Evolutionary conservation across 2,113 vertebrate genomes (phyloP).

Genomic region (Sisor rabdophorus): DNA sequence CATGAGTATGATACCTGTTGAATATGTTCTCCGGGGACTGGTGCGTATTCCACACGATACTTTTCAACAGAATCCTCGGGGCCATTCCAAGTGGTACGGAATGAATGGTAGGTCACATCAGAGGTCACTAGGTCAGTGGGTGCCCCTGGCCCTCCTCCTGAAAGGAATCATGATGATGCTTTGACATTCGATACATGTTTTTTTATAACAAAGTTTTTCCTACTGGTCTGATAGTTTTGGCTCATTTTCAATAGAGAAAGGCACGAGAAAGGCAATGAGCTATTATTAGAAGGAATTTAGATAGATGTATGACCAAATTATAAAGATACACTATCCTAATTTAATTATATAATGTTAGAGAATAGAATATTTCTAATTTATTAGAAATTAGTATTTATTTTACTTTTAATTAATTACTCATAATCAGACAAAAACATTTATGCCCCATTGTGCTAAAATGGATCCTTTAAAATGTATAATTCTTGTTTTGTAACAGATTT

Average conservation of each 20-base stretch:
- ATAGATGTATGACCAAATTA: neutral
- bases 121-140: constrained; percentile 87
- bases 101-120: constrained; percentile 85
- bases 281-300: neutral
- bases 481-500: no score
- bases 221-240: neutral
- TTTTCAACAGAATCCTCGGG: constrained; percentile 84
- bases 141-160: constrained; percentile 64
- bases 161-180: constrained; percentile 14
- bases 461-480: no score
- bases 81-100: constrained; percentile 84
- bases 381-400: no score
- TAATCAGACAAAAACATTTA: neutral
- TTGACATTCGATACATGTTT: constrained; percentile 30
- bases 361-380: no score
- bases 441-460: no score
- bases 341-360: no score
- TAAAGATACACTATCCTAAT: no score
- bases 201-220: neutral
- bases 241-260: neutral
- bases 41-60: constrained; percentile 88
- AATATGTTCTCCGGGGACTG: constrained; percentile 73
- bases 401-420: neutral
- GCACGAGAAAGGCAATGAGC: neutral
- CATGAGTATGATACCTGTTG: constrained; percentile 72